Base-by-base conservation (phyloP, 2,113 vertebrate species). In the Plotosus lineatus region DNA sequence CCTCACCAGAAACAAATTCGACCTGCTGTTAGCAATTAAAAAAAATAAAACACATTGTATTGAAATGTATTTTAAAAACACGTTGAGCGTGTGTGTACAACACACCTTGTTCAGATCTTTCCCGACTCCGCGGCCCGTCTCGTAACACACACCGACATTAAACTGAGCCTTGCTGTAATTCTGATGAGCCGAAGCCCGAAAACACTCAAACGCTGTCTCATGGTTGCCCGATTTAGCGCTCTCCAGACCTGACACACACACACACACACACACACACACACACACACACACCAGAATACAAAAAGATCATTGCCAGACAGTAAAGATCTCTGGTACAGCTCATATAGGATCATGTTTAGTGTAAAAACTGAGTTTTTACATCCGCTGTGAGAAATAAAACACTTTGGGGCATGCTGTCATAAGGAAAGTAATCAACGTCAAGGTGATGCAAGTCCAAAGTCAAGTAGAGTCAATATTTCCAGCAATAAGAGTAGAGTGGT, bases 81-180 rank as follows among this genome's bases (percentile, higher is more conserved):
- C n/a, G n/a, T n/a, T 26, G 77, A 44, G 23, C 65, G 44, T 65
- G 60, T 51, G 61, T 51, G 21, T 61, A 7, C 17, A 4, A 31
- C 48, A 31, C 63, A 91, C 98, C 94, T 97, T 96, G n/a, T 90
- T 79, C n/a, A 85, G 78, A 86, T 97, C 89, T 80, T 88, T 92
- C 3, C 73, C 19, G 0, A 95, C 95, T 82, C 97, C 98, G 87
- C 91, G 92, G 77, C 97, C 97, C 8, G 90, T 94, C 90, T 99
- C 96, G 0, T 96, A 96, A 90, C 97, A 99, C 84, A 99, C 93
- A 0, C 94, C 98, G 0, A 92, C 81, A 0, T 99, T 98, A 91
- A 96, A 99, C 88, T 98, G 96, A 48, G 96, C 96, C 89, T 98
- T 99, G 89, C 87, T 92, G 91, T 98, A 98, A 75, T 94, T 93